Evolutionary conservation across 2,888 invertebrate species (phyloP).

Genomic region (Drosophila recens): DNA sequence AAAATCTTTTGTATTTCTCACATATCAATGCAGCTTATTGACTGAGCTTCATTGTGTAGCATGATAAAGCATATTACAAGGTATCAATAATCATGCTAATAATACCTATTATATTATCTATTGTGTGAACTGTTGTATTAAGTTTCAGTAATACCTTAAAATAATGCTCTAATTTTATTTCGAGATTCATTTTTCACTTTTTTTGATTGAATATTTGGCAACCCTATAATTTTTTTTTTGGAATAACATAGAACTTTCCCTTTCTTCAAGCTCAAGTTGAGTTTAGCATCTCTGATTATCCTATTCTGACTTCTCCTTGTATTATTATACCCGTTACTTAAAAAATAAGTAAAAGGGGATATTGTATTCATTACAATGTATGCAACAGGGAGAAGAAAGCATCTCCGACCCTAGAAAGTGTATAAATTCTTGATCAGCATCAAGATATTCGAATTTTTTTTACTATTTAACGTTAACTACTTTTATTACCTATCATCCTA

Average conservation of each 20-base stretch:
- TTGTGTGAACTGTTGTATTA: neutral
- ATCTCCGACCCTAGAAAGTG: no score
- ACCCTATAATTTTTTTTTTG: neutral
- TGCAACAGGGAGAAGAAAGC: no score
- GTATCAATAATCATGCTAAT: neutral
- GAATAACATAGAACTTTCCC: no score
- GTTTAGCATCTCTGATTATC: neutral
- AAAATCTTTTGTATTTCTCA: slow-evolving; percentile 2
- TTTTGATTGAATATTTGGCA: neutral
- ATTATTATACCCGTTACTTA: neutral
- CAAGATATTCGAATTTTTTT: no score
- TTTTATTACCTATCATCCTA: no score
- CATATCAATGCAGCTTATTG: neutral
- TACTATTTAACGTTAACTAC: no score
- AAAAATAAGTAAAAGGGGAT: no score
- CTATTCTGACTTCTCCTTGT: neutral
- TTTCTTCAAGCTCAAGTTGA: no score
- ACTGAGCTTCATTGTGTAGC: slow-evolving; percentile 22
- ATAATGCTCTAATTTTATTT: neutral
- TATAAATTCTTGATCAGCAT: no score
- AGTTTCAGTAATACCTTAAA: neutral
- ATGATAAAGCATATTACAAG: slow-evolving; percentile 38
- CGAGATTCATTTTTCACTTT: no score
- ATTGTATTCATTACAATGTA: no score
- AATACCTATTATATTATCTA: neutral